A percentile compares a stretch with the other conserved stretches of the same genome.
These are phyloP conservation scores for Gerris buenoi DNA, from an alignment of 1,140 invertebrate genomes.

Conservation along the genomic window DNA sequence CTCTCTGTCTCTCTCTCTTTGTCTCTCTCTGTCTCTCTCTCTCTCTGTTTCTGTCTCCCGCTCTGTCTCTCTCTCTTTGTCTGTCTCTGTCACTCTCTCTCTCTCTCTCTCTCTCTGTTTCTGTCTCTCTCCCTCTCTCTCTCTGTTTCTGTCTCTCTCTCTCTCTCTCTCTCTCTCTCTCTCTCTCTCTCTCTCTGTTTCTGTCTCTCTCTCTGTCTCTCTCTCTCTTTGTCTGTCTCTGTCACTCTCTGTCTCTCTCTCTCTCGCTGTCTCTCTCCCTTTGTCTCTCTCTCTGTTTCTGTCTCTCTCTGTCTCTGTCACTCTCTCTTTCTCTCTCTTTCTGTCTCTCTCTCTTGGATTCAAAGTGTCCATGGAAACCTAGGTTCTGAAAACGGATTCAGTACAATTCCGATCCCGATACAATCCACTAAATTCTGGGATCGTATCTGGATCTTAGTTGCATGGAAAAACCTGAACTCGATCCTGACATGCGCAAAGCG, in stretches of 20 bases:
- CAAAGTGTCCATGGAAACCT: not conserved
- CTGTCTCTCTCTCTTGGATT: no score
- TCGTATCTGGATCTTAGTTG: no score
- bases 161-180: conserved; percentile 1
- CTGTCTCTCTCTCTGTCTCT: not conserved
- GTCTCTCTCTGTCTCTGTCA: not conserved
- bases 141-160: not conserved
- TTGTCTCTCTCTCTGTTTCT: not conserved
- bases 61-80: not conserved
- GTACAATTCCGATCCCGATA: no score
- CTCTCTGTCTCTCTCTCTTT: not conserved
- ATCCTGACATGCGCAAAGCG: no score
- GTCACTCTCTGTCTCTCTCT: not conserved
- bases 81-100: not conserved
- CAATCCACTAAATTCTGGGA: no score
- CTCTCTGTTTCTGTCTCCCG: not conserved
- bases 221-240: not conserved
- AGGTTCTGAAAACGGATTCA: not conserved
- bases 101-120: not conserved
- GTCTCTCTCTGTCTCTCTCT: not conserved
- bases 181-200: not conserved
- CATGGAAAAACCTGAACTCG: no score
- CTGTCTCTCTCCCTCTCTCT: not conserved
- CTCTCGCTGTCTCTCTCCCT: not conserved
- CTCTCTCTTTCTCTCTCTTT: not conserved